Conservation (phyloP, 1,140 invertebrate genomes). For the Drosophila pectinifera region DNA sequence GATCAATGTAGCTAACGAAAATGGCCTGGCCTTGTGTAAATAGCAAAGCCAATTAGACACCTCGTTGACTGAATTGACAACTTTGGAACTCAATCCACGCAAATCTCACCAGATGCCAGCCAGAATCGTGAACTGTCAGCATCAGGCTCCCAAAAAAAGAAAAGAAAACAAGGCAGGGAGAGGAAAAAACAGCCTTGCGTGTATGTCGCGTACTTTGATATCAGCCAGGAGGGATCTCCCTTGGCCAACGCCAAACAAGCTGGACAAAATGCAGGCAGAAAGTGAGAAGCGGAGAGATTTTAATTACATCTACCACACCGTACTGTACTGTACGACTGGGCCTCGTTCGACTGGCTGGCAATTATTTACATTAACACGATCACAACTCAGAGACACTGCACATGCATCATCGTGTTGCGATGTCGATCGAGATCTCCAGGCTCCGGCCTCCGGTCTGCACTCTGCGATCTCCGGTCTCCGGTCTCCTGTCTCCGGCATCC, state of each 20-base stretch:
- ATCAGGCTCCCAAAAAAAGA: conserved; percentile 21
- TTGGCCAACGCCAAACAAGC: conserved; percentile 56
- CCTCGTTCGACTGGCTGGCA: conserved; percentile 64
- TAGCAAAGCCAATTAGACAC: conserved; percentile 58
- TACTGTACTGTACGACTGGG: conserved; percentile 23
- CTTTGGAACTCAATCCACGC: conserved; percentile 16
- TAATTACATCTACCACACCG: conserved; percentile 71
- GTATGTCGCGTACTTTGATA: conserved; percentile 71
- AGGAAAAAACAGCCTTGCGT: conserved; percentile 57
- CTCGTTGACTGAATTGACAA: conserved; percentile 39
- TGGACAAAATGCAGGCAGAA: conserved; percentile 48
- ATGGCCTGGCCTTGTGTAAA: conserved; percentile 6
- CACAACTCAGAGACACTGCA: conserved; percentile 84
- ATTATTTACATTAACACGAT: conserved; percentile 85
- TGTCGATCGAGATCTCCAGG: conserved; percentile 75
- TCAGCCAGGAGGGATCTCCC: conserved; percentile 75
- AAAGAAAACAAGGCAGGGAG: not conserved
- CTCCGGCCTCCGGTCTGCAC: not conserved
- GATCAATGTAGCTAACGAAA: too few species aligned
- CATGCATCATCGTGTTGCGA: conserved; percentile 82
- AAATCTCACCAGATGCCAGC: conserved; percentile 64
- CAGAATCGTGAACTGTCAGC: conserved; percentile 70
- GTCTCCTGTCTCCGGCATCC: conserved; percentile 2
- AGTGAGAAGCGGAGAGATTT: conserved; percentile 78
- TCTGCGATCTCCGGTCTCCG: too few species aligned